Base-by-base conservation (phyloP, 2,888 invertebrate genomes). In the Drosophila acutilabella region DNA sequence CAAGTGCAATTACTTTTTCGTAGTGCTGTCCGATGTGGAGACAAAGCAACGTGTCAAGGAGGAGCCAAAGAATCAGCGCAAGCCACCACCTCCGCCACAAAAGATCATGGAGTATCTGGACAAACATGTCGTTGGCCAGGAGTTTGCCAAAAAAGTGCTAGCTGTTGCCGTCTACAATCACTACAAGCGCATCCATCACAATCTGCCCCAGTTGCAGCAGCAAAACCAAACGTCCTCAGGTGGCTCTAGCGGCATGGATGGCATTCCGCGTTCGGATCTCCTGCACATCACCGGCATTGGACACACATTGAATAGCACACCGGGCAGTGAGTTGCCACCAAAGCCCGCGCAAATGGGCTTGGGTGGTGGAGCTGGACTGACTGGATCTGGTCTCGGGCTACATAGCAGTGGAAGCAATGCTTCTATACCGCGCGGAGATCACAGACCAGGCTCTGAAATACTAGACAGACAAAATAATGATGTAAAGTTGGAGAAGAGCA, bases 91-190 rank as follows among this genome's bases (percentile, higher is more conserved):
- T 6, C 97, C 98, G 1, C 98, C 98, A 0, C 98, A 97, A 93
- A 98, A 98, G 95, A 99, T 99, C 74, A 98, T 96, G 93, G 98
- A 98, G 90, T 99, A 97, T 93, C 93, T 99, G 76, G 97, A 99
- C 93, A 96, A 96, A 90, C 98, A 98, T 93, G 99, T 99, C 13
- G 96, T 99, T 20, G 99, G 99, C 0, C 99, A 99, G 93, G 97
- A 98, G 79, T 95, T 96, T 92, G 99, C 99, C 1, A 99, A 99
- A 93, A 99, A 99, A 93, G 98, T 99, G 41, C 93, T 99, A 40
- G 96, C 99, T 0, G 99, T 99, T 38, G 99, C 99, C 11, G 99
- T 99, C 0, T 99, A 99, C 93, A 99, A 99, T 93, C 99, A 99
- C 92, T 99, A 99, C 93, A 99, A 99, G 93, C 94, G 99, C 88